These are phyloP conservation scores for Peromyscus attwateri DNA, from an alignment of 2,797 vertebrate genomes.

Conservation along the genomic window DNA sequence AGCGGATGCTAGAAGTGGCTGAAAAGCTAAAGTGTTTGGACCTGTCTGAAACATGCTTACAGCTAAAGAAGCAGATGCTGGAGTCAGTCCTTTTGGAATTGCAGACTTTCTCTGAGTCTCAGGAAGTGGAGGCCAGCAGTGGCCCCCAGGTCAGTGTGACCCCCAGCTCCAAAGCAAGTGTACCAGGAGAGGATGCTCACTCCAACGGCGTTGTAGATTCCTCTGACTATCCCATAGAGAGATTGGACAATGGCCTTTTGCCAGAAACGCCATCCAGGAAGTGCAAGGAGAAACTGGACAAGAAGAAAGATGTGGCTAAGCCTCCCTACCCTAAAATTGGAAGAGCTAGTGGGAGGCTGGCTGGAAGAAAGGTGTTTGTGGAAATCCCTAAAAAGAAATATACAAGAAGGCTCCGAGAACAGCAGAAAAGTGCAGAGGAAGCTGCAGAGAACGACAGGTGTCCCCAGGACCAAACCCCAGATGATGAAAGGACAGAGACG, in stretches of 20 bases:
- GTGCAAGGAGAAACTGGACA: constrained; percentile 84
- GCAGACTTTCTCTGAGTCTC: constrained; percentile 89
- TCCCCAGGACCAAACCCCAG: constrained; percentile 19
- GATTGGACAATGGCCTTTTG: background rate
- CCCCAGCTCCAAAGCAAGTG: constrained; percentile 42
- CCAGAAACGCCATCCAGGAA: constrained; percentile 33
- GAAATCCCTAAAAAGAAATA: constrained; percentile 91
- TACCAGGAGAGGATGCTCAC: background rate
- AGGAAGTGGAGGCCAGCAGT: constrained; percentile 81
- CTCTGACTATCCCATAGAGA: background rate
- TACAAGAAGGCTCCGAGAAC: constrained; percentile 86
- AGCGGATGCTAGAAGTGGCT: constrained; percentile 91
- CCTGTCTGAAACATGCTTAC: constrained; percentile 92
- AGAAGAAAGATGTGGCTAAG: constrained; percentile 85
- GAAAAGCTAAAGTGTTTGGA: constrained; percentile 93
- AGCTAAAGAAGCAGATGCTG: constrained; percentile 90
- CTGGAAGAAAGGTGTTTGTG: constrained; percentile 90
- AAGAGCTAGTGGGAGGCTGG: constrained; percentile 89
- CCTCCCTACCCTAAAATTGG: constrained; percentile 87
- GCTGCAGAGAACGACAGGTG: background rate
- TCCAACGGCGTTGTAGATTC: constrained; percentile 7
- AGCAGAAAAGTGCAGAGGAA: constrained; percentile 82
- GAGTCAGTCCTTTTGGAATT: constrained; percentile 90
- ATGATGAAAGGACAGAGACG: constrained; percentile 66
- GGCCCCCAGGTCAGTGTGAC: background rate